Conservation (phyloP, 2,797 vertebrate species). For the Enteromius argenteus region DNA sequence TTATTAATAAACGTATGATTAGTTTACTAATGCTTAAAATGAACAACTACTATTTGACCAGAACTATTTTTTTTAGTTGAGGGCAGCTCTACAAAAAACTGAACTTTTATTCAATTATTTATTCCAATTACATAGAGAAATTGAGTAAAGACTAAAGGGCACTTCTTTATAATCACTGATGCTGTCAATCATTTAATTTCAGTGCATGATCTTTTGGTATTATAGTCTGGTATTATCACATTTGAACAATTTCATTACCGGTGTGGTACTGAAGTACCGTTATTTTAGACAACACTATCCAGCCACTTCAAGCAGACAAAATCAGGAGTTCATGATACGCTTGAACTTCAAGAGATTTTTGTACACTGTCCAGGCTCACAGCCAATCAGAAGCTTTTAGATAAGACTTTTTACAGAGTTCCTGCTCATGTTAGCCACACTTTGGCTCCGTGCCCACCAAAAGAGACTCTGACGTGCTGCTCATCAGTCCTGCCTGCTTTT, state of each 20-base stretch:
- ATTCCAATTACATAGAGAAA: neutral
- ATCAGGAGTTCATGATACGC: conserved; percentile 22
- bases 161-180: neutral
- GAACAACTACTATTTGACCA: too few species aligned
- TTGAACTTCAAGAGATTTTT: conserved; percentile 25
- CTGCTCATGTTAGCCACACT: conserved; percentile 28
- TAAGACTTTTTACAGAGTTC: conserved; percentile 37
- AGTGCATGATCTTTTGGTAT: neutral
- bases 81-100: too few species aligned
- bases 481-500: conserved; percentile 72
- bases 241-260: neutral
- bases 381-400: conserved; percentile 17
- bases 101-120: too few species aligned
- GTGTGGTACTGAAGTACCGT: neutral
- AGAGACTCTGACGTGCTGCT: conserved; percentile 54
- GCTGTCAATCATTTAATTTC: neutral
- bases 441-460: conserved; percentile 37
- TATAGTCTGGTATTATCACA: neutral
- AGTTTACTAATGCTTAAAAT: too few species aligned
- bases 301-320: neutral
- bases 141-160: neutral
- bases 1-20: too few species aligned
- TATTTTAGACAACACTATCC: neutral
- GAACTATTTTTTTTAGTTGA: too few species aligned
- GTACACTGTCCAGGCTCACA: conserved; percentile 20